Evolutionary conservation across 2,113 vertebrate genomes (phyloP), one percentile per base, ranked within the genome.

Genomic region (Catharus fuscescens): DNA sequence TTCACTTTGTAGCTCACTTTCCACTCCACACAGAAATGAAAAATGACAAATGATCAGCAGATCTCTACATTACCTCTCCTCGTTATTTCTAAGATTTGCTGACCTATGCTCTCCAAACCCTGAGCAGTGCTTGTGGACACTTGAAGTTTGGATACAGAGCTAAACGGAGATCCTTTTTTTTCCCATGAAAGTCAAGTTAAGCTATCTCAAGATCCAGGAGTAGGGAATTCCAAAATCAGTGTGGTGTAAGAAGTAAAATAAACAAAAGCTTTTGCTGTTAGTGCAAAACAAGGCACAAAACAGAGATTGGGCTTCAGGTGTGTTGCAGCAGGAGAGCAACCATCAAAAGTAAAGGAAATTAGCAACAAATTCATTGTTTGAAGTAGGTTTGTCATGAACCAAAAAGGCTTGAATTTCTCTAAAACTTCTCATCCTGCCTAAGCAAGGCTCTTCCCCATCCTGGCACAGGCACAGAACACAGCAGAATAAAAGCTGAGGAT

Each of bases 11-110:
- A 90, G 80, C 53, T 86, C 44, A 16, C 77, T 71, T 88, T n/a
- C 47, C 45, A 74, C 64, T 88, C 82, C 26, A 40, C 40, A 47
- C 19, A 80, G 64, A 88, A 95, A 94, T 90, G 64, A 81, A 94
- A 96, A 95, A 69, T 65, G 72, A 71, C 71, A 84, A 86, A 91
- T 93, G 76, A 86, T 92, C 65, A 90, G 60, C n/a, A 80, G 73
- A 52, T 36, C 32, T 93, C 84, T 59, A 91, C 72, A 71, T 59
- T 70, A 88, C n/a, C 53, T 79, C 79, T 73, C 29, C 38, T 91
- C 1, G 0, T 69, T 83, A 69, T 76, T 94, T 74, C 47, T 88
- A 65, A 86, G 57, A 87, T 73, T 83, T 86, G 60, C 80, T 72
- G 80, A 92, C 31, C 34, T 57, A 2, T 54, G 48, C 66, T 92